Conservation (phyloP, 2,113 vertebrate genomes). For the Galemys pyrenaicus region DNA sequence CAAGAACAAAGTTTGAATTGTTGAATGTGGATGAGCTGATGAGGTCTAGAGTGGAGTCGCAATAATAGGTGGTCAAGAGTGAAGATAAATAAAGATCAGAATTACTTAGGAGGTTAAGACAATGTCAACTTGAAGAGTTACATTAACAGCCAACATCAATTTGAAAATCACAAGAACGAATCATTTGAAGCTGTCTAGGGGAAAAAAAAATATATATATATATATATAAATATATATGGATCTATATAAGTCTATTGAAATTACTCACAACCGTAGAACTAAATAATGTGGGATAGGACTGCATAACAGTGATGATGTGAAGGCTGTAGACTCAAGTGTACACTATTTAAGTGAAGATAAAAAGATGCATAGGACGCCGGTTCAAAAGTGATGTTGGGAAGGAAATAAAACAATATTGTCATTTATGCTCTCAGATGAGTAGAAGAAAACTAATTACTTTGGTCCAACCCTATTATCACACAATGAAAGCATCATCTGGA, state of each 20-base stretch:
- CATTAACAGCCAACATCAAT: background rate
- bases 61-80: slow-evolving; percentile 65
- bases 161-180: background rate
- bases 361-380: background rate
- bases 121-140: slow-evolving; percentile 39
- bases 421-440: background rate
- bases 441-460: background rate
- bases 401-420: background rate
- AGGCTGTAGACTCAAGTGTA: background rate
- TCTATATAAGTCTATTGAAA: background rate
- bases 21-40: slow-evolving; percentile 11
- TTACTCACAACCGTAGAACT: background rate
- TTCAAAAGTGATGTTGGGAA: background rate
- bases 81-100: slow-evolving; percentile 44
- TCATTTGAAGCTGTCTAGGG: background rate
- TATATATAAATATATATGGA: background rate
- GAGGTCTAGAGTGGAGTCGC: background rate
- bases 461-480: background rate
- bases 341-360: background rate
- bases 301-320: background rate
- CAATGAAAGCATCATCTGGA: background rate
- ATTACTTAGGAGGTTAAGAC: background rate
- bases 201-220: background rate
- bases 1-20: slow-evolving; percentile 39
- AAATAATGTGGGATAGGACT: background rate